Base-by-base conservation (phyloP, 2,113 vertebrate species). In the Anser cygnoides region DNA sequence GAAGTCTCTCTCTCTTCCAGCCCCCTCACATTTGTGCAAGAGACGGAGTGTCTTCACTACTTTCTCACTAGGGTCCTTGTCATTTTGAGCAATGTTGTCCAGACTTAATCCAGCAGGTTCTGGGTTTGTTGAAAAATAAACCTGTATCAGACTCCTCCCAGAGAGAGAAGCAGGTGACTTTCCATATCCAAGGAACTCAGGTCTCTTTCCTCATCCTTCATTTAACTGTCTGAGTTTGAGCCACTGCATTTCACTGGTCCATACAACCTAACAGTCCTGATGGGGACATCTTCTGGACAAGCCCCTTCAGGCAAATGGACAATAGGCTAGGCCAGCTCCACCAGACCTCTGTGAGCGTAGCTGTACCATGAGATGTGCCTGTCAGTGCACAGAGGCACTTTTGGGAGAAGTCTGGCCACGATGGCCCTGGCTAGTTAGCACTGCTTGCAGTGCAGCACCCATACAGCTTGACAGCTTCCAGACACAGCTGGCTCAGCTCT, bases 391-490 rank as follows among this genome's bases (percentile, higher is more conserved):
- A 65, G 57, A 79, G 46, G 44, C 39, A n/a, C 20, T 80, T 84
- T 20, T 23, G 41, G 54, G 50, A 57, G 11, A 52, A 50, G 44
- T 35, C 44, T 50, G 10, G 67, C n/a, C 33, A 35, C 25, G 25
- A 33, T 33, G 26, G 58, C 49, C 62, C 52, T 89, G 57, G 37
- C 66, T 77, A 59, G 41, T 11, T 63, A 67, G 55, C n/a, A 2
- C 0, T n/a, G 52, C 43, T 52, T 87, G 35, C 52, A 72, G 9
- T 0, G 0, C 2, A 2, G 28, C 12, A 52, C 49, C 61, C 62
- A 49, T 16, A 50, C 3, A 9, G 62, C 17, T 73, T 94, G 62
- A 29, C 41, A 37, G 28, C 71, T 83, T 79, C 59, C 59, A 83
- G 71, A 88, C 33, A 37, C n/a, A 33, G 5, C 33, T 61, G 90